phyloP scores from a whole-genome alignment of 2,113 vertebrate species.

The Mustelus asterias region DNA sequence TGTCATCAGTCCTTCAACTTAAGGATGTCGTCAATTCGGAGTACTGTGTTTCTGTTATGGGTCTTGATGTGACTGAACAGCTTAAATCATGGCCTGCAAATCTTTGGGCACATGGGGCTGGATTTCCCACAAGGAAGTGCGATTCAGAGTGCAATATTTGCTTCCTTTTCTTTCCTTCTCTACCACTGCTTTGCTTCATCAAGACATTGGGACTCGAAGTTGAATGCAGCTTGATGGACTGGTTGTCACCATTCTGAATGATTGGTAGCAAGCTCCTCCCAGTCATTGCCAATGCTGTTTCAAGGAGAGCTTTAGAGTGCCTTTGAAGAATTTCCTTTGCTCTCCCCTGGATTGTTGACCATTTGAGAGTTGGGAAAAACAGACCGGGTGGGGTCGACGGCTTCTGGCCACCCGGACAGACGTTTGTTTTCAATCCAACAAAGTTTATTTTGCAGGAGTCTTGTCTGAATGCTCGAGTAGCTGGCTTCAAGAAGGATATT shows the following conservation, averaged over 20 bases:
- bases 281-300: neutral
- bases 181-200: neutral
- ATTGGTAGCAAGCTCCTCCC: neutral
- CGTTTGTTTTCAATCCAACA: neutral
- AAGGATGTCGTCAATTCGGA: no score
- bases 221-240: neutral
- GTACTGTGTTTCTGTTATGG: no score
- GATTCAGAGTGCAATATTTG: neutral
- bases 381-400: no score
- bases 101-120: no score
- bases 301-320: neutral
- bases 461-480: neutral
- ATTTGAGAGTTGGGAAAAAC: neutral
- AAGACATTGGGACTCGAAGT: neutral
- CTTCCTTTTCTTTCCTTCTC: neutral
- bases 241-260: neutral
- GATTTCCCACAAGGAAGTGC: no score
- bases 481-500: neutral
- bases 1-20: no score
- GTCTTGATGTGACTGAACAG: no score
- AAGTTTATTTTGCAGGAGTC: neutral
- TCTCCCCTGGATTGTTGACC: neutral
- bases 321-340: neutral
- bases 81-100: no score
- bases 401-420: neutral